phyloP scores from a whole-genome alignment of 2,797 vertebrate genomes.

The Microtus agrestis region DNA sequence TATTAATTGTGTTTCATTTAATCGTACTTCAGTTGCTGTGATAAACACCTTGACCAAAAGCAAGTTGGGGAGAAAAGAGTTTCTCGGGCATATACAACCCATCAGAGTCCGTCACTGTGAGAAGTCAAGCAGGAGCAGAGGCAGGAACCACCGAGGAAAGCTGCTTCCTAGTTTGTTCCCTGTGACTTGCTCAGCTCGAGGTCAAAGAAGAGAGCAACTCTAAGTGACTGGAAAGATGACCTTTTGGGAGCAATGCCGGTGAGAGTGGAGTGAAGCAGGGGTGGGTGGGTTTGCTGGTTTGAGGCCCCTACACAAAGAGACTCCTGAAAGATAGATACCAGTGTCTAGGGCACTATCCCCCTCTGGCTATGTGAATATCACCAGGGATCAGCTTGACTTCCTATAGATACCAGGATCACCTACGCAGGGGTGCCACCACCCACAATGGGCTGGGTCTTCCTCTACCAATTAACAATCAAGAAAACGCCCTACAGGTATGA shows the following conservation, averaged over 20 bases:
- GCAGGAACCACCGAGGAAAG: background rate
- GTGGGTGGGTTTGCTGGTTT: background rate
- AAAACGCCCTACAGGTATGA: background rate
- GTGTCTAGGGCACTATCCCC: background rate
- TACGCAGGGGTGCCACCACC: background rate
- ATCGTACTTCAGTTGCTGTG: too few relatives aligned
- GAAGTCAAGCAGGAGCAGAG: background rate
- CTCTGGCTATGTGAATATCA: background rate
- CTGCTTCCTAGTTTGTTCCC: background rate
- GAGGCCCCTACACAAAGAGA: background rate
- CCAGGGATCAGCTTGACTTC: background rate
- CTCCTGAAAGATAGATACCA: background rate
- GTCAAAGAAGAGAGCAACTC: background rate
- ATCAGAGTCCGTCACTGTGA: background rate
- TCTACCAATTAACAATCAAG: background rate
- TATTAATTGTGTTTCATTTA: too few relatives aligned
- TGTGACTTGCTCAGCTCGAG: background rate
- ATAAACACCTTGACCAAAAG: background rate
- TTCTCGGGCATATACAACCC: background rate
- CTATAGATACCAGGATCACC: background rate
- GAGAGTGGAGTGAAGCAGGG: background rate
- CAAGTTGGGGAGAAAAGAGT: background rate
- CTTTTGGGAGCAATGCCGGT: background rate
- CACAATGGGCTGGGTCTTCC: background rate
- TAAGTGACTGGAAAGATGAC: background rate